Conservation (phyloP, 1,140 invertebrate species). For the Drosophila orosa region DNA sequence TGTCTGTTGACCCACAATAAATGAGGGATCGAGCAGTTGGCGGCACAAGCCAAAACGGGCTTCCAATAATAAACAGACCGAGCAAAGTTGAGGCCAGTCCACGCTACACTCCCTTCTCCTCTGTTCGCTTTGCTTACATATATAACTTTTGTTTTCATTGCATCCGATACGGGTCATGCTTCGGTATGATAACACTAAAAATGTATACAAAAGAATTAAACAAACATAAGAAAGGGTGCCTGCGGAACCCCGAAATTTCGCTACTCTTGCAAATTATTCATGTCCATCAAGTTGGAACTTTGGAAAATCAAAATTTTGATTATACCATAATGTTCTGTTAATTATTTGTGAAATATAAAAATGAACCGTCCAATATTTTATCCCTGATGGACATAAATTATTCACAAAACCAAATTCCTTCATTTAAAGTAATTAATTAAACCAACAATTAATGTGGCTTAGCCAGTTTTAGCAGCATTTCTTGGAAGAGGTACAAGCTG, state of each 20-base stretch:
- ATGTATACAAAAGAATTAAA: conserved; percentile 12
- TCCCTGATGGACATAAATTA: too few species aligned
- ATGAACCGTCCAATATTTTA: too few species aligned
- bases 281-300: too few species aligned
- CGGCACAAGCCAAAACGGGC: conserved; percentile 51
- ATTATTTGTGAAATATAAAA: too few species aligned
- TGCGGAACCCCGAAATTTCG: not conserved
- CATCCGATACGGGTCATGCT: conserved; percentile 45
- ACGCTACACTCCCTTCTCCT: conserved; percentile 10
- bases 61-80: conserved; percentile 56
- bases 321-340: too few species aligned
- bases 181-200: conserved; percentile 28
- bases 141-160: conserved; percentile 47
- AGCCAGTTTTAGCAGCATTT: not conserved
- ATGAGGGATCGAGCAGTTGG: conserved; percentile 32
- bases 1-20: conserved; percentile 62
- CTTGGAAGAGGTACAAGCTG: not conserved
- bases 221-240: not conserved
- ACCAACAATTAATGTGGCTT: not conserved
- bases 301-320: too few species aligned
- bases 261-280: not conserved
- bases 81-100: conserved; percentile 9
- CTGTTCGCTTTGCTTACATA: conserved; percentile 24
- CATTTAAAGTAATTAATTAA: not conserved
- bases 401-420: not conserved